Percentiles rank a stretch among this genome's conserved stretches.
Evolutionary conservation across 1,140 invertebrate species (phyloP).

Genomic region (Brachionus rubens): DNA sequence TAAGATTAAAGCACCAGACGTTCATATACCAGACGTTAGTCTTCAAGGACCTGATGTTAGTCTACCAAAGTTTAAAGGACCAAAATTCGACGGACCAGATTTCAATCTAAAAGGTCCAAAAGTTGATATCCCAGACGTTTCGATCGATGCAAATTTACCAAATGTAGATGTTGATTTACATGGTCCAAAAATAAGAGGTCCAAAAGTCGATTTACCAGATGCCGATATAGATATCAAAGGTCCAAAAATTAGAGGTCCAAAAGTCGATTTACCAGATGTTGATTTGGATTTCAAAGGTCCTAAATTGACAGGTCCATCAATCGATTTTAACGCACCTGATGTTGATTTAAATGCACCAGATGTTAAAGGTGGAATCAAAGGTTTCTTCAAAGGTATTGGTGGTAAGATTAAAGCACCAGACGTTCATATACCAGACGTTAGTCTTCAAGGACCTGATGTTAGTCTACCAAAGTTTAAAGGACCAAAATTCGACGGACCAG

Average conservation of each 20-base stretch:
- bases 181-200: not conserved
- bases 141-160: not conserved
- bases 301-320: not conserved
- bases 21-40: not conserved
- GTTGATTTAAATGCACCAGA: constrained; percentile 4
- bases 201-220: not conserved
- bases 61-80: not conserved
- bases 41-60: not conserved
- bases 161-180: not conserved
- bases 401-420: constrained; percentile 40
- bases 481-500: constrained; percentile 4
- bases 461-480: constrained; percentile 29
- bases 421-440: constrained; percentile 9
- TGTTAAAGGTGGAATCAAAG: not conserved
- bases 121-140: not conserved
- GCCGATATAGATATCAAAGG: not conserved
- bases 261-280: not conserved
- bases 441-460: not conserved
- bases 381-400: constrained; percentile 11
- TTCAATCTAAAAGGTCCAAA: not conserved
- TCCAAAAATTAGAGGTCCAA: not conserved
- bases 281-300: not conserved
- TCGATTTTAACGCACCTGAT: constrained; percentile 7
- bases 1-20: not conserved
- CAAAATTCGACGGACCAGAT: not conserved